Conservation (phyloP, 2,888 invertebrate genomes). For the Craniophora ligustri region DNA sequence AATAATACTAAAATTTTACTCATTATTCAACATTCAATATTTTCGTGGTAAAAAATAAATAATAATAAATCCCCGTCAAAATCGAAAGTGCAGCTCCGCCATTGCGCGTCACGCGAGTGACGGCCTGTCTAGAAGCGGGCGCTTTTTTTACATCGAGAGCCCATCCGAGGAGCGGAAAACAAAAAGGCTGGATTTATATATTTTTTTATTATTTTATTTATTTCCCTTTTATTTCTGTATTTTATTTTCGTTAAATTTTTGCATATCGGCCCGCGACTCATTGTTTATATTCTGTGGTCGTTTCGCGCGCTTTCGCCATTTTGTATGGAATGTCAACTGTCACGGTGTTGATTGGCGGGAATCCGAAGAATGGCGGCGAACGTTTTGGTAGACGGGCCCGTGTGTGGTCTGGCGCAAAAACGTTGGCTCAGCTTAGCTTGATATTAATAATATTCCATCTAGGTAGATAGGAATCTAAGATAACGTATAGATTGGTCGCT, state of each 20-base stretch:
- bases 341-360: slow-evolving; percentile 68
- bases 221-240: slow-evolving; percentile 79
- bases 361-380: slow-evolving; percentile 60
- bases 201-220: slow-evolving; percentile 86
- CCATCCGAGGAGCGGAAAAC: slow-evolving; percentile 85
- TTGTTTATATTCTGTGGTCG: slow-evolving; percentile 60
- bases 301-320: slow-evolving; percentile 76
- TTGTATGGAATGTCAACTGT: slow-evolving; percentile 75
- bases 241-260: slow-evolving; percentile 83
- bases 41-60: neutral
- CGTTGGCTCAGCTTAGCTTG: slow-evolving; percentile 18
- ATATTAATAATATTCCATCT: slow-evolving; percentile 45
- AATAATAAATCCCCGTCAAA: slow-evolving; percentile 10
- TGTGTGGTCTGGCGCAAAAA: slow-evolving; percentile 66
- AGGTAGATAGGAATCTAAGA: slow-evolving; percentile 41
- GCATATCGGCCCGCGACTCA: slow-evolving; percentile 71
- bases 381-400: slow-evolving; percentile 51
- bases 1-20: too few relatives aligned
- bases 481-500: slow-evolving; percentile 18
- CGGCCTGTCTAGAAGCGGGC: slow-evolving; percentile 87
- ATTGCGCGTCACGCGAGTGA: slow-evolving; percentile 60
- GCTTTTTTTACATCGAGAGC: slow-evolving; percentile 87
- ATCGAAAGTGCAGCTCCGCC: slow-evolving; percentile 62
- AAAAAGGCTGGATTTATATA: slow-evolving; percentile 87
- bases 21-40: too few relatives aligned